Evolutionary conservation across 2,888 invertebrate species (phyloP), one percentile per base, ranked within the genome.

Genomic region (Spisula subtruncata): DNA sequence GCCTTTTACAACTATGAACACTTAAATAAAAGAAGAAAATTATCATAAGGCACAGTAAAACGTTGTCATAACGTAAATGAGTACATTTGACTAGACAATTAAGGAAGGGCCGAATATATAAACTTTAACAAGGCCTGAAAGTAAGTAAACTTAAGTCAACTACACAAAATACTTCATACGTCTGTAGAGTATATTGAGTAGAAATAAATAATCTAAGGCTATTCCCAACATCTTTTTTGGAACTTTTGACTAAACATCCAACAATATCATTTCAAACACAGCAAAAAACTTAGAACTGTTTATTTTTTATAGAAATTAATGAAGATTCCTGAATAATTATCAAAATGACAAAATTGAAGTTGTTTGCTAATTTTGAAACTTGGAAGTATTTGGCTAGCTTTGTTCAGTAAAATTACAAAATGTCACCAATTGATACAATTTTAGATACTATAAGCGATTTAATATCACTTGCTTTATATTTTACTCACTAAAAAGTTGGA

Each of bases 31-130:
- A 93, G 89, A 89, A 92, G 92, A 91, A 92, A 90, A 93, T 92
- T 93, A 91, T 94, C 93, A 93, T 95, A 96, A 96, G 96, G 96
- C 96, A 96, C 96, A 94, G 95, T 95, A 94, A 95, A 94, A 95
- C 94, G 94, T 94, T 95, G 94, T 94, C 94, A 94, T 90, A 91
- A 90, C 89, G 92, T 91, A 93, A 94, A 91, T 94, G 94, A 95
- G 94, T 94, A 94, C 93, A 94, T 94, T 93, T 95, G 93, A 94
- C 93, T 94, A 92, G 93, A 94, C 92, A 93, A 90, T 85, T 90
- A 91, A 92, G 91, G 91, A 90, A 89, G 88, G 87, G 88, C 83
- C 89, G 86, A 75, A 75, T 75, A 35, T 89, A 91, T 88, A 86
- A 91, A 87, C 84, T 75, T 81, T 79, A 71, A 82, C 83, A 66